Percentiles rank a stretch among this genome's conserved stretches.
Evolutionary conservation across 2,888 invertebrate genomes (phyloP).

Genomic region (Euproctis similis): DNA sequence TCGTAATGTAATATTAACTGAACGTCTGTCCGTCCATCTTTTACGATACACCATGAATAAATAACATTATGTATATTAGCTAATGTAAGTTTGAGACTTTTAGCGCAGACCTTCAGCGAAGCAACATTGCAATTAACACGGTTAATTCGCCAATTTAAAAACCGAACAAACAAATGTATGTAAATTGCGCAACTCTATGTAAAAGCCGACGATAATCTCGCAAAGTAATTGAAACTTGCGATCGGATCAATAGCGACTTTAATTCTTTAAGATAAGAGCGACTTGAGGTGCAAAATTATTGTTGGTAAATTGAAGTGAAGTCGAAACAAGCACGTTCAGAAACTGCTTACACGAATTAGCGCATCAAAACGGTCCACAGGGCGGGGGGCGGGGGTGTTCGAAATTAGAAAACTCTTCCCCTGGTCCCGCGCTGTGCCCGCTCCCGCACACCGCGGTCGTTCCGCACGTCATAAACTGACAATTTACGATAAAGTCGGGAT

Average conservation of each 20-base stretch:
- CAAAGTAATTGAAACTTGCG: conserved; percentile 17
- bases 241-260: conserved; percentile 31
- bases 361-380: conserved; percentile 69
- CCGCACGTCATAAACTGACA: conserved; percentile 77
- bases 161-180: conserved; percentile 74
- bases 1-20: conserved; percentile 39
- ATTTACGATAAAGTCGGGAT: conserved; percentile 77
- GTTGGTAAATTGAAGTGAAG: conserved; percentile 58
- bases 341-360: conserved; percentile 76
- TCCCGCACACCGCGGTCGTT: conserved; percentile 56
- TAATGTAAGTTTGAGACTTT: conserved; percentile 32
- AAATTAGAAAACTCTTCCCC: conserved; percentile 70
- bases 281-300: conserved; percentile 18
- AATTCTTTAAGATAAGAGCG: conserved; percentile 24
- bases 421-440: conserved; percentile 27
- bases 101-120: conserved; percentile 35
- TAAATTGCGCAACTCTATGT: conserved; percentile 71
- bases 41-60: conserved; percentile 24
- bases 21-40: conserved; percentile 24
- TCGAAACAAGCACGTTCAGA: conserved; percentile 73
- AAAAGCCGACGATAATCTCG: conserved; percentile 64
- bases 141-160: conserved; percentile 73
- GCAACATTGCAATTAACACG: conserved; percentile 61
- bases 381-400: conserved; percentile 67
- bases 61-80: conserved; percentile 20